Evolutionary conservation across 2,113 vertebrate genomes (phyloP), one percentile per base, ranked within the genome.

Genomic region (Cervus canadensis): DNA sequence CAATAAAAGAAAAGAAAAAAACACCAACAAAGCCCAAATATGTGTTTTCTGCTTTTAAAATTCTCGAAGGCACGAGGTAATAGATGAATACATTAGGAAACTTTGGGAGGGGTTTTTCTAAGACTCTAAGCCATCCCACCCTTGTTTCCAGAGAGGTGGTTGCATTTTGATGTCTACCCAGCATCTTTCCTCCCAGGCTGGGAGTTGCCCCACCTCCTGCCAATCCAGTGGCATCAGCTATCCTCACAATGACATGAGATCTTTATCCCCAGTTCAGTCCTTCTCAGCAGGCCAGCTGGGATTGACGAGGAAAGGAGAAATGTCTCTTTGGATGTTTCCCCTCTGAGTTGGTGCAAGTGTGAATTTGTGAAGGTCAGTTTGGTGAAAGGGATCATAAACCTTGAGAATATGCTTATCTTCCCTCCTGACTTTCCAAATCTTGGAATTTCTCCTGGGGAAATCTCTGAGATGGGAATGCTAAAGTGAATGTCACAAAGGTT

Each of bases 251-350:
- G 93, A 98, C 48, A 5, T 78, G 91, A 87, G 62, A 79, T 91
- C 79, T 23, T 96, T 89, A 96, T 48, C 45, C 45, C 78, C 89
- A 71, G 87, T 93, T 71, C 83, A 91, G 78, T 45, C 60, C 86
- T 84, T 60, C 79, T 67, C 40, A 43, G 67, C 76, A n/a, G 93
- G 45, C 79, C 2, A n/a, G 12, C 74, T 2, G 0, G 12, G 56
- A 28, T 13, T 3, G 0, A 83, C 2, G 4, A 30, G 6, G 40
- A 28, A 25, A 36, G 9, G 23, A 33, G 36, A 48, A 45, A 74
- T 8, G 7, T 9, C 26, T 12, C 82, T 64, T 16, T 3, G 28
- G 30, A 21, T 45, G 1, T 30, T 57, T 62, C 76, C 48, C n/a
- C 85, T 56, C 13, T 0, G n/a, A 30, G 36, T 4, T 16, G 83